Conservation (phyloP, 2,113 vertebrate species). For the Seriola rivoliana region DNA sequence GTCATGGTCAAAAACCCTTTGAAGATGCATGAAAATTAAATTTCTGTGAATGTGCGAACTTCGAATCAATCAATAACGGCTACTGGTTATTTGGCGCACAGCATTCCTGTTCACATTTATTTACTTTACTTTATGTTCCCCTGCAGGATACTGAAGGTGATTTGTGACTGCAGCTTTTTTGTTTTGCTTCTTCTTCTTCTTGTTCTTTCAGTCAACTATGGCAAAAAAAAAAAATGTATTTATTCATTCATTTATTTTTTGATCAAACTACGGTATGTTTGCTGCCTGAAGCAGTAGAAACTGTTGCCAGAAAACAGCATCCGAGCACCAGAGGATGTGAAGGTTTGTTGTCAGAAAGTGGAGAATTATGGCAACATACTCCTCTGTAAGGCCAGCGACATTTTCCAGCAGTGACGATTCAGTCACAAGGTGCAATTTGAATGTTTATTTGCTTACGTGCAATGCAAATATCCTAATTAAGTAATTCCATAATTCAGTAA, state of each 20-base stretch:
- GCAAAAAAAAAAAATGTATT: too few species aligned
- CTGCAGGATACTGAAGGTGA: constrained; percentile 46
- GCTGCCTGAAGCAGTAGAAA: constrained; percentile 35
- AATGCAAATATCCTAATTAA: not conserved
- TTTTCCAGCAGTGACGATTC: not conserved
- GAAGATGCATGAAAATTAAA: constrained; percentile 22
- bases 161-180: constrained; percentile 53
- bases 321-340: not conserved
- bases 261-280: constrained; percentile 30
- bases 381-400: not conserved
- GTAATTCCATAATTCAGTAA: not conserved
- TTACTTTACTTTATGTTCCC: constrained; percentile 41
- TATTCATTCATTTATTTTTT: not conserved
- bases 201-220: too few species aligned
- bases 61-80: constrained; percentile 51
- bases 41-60: constrained; percentile 10
- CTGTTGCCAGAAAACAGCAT: constrained; percentile 41
- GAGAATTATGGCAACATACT: not conserved
- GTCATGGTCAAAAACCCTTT: constrained; percentile 29
- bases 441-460: not conserved
- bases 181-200: too few species aligned
- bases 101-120: constrained; percentile 47
- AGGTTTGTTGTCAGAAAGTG: not conserved
- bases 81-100: constrained; percentile 43
- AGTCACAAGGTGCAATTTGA: not conserved